Conservation (phyloP, 2,797 vertebrate species). For the Tapirus indicus region DNA sequence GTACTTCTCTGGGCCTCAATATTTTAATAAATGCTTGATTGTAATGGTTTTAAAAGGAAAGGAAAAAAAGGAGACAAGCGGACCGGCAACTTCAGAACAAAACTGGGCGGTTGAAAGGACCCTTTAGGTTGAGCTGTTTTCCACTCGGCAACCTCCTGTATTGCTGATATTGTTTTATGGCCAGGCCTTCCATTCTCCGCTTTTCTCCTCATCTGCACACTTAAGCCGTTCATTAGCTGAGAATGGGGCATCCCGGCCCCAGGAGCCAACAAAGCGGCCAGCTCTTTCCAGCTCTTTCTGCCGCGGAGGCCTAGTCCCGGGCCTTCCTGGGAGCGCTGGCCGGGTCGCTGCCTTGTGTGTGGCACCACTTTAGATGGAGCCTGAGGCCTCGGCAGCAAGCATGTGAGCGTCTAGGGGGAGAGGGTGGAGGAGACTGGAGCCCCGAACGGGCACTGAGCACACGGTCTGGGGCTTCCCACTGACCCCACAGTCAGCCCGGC, state of each 20-base stretch:
- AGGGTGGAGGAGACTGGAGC: fast-evolving
- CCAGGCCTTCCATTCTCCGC: conserved; percentile 79
- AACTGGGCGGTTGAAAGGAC: conserved; percentile 86
- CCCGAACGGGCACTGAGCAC: background rate
- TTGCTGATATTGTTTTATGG: conserved; percentile 78
- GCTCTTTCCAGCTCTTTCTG: background rate
- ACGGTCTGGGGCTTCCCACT: background rate
- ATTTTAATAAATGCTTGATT: conserved; percentile 87
- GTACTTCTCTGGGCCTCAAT: conserved; percentile 83
- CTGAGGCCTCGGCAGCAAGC: background rate
- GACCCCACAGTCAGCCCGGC: background rate
- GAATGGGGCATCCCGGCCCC: conserved; percentile 79
- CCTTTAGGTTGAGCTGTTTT: conserved; percentile 82
- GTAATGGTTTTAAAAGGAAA: conserved; percentile 85
- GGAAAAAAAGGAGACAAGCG: conserved; percentile 59
- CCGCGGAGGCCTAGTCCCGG: background rate
- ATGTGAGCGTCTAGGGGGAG: background rate
- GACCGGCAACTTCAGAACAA: conserved; percentile 85
- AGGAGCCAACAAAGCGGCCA: background rate
- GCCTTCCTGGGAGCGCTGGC: background rate
- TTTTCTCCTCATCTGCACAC: conserved; percentile 84
- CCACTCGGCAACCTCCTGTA: conserved; percentile 77
- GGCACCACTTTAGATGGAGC: background rate
- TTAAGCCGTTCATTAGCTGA: conserved; percentile 90
- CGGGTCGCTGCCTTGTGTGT: background rate